A percentile compares a stretch with the other conserved stretches of the same genome.
These are phyloP conservation scores for Heliothis subflexa DNA, from an alignment of 1,140 invertebrate genomes.

Conservation along the genomic window DNA sequence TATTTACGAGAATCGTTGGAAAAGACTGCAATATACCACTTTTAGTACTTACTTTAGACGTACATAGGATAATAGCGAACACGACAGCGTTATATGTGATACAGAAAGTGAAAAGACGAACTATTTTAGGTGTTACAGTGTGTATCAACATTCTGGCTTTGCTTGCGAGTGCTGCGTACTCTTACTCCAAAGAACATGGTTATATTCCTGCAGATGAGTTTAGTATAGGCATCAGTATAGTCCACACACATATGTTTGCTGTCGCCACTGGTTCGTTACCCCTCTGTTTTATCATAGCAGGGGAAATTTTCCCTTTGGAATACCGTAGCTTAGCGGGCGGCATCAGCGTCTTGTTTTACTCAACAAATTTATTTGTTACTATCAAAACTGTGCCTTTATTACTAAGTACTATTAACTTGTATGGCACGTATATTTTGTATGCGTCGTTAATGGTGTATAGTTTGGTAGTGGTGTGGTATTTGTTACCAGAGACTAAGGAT, in stretches of 20 bases:
- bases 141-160: conserved; percentile 59
- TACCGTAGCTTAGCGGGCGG: conserved; percentile 66
- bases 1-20: conserved; percentile 60
- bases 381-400: conserved; percentile 64
- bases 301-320: conserved; percentile 67
- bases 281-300: conserved; percentile 66
- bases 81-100: conserved; percentile 60
- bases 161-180: conserved; percentile 56
- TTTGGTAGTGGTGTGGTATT: conserved; percentile 54
- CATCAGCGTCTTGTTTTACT: conserved; percentile 64
- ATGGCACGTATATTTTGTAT: conserved; percentile 63
- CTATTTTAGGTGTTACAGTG: conserved; percentile 58
- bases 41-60: conserved; percentile 60
- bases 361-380: conserved; percentile 63
- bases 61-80: conserved; percentile 67
- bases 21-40: conserved; percentile 55
- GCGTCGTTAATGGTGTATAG: conserved; percentile 55
- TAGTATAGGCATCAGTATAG: conserved; percentile 57
- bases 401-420: conserved; percentile 57
- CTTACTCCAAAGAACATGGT: conserved; percentile 51
- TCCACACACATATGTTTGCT: conserved; percentile 67
- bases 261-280: conserved; percentile 66
- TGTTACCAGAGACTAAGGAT: conserved; percentile 70
- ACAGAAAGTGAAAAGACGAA: conserved; percentile 64
- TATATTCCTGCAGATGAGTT: conserved; percentile 59